Conservation (phyloP, 2,797 vertebrate species). For the Myotis myotis region DNA sequence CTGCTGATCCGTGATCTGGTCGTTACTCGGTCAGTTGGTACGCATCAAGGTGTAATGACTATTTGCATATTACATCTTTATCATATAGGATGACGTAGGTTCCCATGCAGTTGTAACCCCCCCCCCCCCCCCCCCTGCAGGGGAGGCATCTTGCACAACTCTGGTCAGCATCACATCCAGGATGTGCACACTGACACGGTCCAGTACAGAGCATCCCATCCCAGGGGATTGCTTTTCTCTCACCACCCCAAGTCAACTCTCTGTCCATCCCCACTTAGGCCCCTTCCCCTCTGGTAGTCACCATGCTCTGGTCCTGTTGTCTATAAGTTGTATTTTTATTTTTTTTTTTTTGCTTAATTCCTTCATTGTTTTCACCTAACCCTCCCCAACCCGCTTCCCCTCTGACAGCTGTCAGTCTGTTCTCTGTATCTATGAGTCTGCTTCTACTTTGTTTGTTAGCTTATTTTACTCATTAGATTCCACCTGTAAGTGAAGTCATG, state of each 20-base stretch:
- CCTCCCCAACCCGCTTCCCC: neutral
- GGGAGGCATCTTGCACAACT: too few species aligned
- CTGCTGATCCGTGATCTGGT: too few species aligned
- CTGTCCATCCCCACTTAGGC: neutral
- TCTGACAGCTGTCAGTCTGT: neutral
- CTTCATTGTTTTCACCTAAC: neutral
- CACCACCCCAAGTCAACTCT: too few species aligned
- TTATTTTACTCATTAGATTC: neutral
- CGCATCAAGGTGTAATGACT: too few species aligned
- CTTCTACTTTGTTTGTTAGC: neutral
- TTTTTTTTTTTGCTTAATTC: neutral
- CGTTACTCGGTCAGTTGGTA: too few species aligned
- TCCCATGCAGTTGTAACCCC: neutral
- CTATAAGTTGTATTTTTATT: neutral
- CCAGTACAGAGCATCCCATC: neutral
- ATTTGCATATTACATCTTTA: too few species aligned
- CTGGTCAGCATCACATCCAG: neutral
- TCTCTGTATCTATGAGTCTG: neutral
- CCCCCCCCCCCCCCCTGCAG: too few species aligned
- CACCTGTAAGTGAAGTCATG: neutral
- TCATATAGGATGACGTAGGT: too few species aligned
- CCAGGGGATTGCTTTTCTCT: too few species aligned
- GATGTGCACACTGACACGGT: accelerated
- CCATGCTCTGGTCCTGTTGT: neutral
- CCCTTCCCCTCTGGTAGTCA: neutral